Percentiles rank a stretch among this genome's conserved stretches.
phyloP scores from a whole-genome alignment of 2,888 invertebrate genomes.

The Sesia bembeciformis region DNA sequence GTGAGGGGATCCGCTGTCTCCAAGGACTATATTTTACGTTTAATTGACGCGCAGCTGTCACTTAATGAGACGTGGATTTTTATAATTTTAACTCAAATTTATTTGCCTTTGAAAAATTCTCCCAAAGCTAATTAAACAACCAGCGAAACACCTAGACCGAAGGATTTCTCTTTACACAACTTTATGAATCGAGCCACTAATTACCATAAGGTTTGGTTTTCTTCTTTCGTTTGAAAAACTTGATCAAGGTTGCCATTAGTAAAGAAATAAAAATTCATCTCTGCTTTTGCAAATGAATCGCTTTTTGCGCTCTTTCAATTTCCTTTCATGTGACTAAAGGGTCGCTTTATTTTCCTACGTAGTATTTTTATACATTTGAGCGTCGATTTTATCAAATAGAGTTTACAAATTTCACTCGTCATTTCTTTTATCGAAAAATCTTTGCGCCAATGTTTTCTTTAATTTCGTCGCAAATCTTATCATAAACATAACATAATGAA shows the following conservation, averaged over 20 bases:
- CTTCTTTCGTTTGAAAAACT: not conserved
- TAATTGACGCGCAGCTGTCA: conserved; percentile 71
- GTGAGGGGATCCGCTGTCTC: conserved; percentile 27
- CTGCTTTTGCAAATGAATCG: not conserved
- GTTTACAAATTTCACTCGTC: no score
- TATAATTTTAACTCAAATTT: conserved; percentile 20
- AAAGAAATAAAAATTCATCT: not conserved
- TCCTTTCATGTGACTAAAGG: not conserved
- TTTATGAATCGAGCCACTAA: not conserved
- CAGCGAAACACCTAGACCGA: not conserved
- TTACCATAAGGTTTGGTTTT: not conserved
- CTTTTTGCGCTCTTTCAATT: not conserved
- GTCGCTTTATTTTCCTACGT: no score
- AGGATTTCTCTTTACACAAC: not conserved
- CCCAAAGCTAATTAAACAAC: not conserved
- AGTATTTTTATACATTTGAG: no score
- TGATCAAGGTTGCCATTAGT: not conserved
- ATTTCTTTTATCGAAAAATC: no score
- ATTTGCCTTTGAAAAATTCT: not conserved
- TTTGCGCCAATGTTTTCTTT: no score
- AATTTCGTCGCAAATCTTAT: no score
- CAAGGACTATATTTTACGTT: conserved; percentile 67
- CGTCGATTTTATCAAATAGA: no score
- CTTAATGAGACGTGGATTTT: conserved; percentile 64
- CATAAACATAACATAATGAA: no score